These are phyloP conservation scores for Ahaetulla prasina DNA, from an alignment of 2,113 vertebrate species.

Conservation along the genomic window DNA sequence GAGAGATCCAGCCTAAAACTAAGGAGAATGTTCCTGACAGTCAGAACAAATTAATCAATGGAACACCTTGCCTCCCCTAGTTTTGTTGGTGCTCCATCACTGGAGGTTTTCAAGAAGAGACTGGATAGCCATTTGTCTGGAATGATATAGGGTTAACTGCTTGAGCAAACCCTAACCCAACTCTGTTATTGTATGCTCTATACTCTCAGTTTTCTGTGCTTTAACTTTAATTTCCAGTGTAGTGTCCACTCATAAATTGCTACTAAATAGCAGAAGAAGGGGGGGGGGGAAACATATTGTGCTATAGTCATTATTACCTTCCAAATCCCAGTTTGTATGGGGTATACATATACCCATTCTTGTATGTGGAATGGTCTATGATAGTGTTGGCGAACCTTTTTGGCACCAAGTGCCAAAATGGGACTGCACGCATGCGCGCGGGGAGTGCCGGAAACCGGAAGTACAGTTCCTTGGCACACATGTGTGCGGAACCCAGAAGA, in stretches of 20 bases:
- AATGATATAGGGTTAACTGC: background rate
- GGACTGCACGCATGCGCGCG: too few relatives aligned
- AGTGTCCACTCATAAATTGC: background rate
- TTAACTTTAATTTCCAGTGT: background rate
- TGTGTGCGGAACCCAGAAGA: too few relatives aligned
- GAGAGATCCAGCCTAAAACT: background rate
- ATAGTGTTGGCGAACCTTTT: too few relatives aligned
- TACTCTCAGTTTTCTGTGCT: background rate
- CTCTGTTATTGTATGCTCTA: background rate
- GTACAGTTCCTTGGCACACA: too few relatives aligned
- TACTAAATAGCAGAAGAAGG: background rate
- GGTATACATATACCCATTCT: background rate
- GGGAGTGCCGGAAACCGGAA: too few relatives aligned
- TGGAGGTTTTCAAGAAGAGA: background rate
- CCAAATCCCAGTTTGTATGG: background rate
- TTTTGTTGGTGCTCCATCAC: background rate
- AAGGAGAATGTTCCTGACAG: background rate
- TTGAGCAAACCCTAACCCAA: background rate
- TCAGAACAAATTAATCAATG: background rate
- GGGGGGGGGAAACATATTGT: background rate
- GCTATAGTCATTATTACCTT: background rate
- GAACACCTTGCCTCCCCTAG: background rate
- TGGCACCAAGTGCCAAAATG: too few relatives aligned
- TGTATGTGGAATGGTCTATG: background rate
- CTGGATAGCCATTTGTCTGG: background rate